Conservation (phyloP, 1,140 invertebrate genomes). For the Calliopsis andreniformis region DNA sequence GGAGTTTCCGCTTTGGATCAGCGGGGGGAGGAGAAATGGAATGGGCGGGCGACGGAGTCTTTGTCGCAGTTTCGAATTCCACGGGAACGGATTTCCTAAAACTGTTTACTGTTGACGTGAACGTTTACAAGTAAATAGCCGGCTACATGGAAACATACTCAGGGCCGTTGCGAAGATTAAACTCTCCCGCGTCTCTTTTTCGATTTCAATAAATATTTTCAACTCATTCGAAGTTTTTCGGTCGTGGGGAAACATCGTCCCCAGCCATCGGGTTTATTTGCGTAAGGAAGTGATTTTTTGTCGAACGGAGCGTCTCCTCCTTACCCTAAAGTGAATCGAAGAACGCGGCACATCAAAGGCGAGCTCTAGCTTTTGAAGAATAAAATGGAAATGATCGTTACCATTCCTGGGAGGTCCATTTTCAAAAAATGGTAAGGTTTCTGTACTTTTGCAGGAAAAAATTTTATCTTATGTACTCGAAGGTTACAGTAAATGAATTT, state of each 20-base stretch:
- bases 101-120: conserved; percentile 32
- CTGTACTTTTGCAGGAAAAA: too few species aligned
- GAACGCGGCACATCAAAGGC: conserved; percentile 1
- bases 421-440: neutral
- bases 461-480: neutral
- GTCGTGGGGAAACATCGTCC: neutral
- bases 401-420: conserved; percentile 4
- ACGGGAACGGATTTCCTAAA: conserved; percentile 29
- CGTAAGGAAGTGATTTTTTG: conserved; percentile 13
- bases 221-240: conserved; percentile 21
- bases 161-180: conserved; percentile 32
- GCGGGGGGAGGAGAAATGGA: neutral
- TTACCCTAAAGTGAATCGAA: neutral
- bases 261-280: conserved; percentile 2
- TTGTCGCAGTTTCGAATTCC: conserved; percentile 28
- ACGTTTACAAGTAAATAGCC: conserved; percentile 32
- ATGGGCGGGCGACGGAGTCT: neutral
- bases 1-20: neutral
- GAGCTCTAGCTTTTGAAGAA: conserved; percentile 7
- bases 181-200: neutral
- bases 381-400: neutral
- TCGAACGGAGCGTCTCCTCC: neutral
- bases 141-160: conserved; percentile 39
- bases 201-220: conserved; percentile 41
- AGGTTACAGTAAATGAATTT: too few species aligned